Conservation (phyloP, 2,113 vertebrate genomes). For the Aviceda subcristata region DNA sequence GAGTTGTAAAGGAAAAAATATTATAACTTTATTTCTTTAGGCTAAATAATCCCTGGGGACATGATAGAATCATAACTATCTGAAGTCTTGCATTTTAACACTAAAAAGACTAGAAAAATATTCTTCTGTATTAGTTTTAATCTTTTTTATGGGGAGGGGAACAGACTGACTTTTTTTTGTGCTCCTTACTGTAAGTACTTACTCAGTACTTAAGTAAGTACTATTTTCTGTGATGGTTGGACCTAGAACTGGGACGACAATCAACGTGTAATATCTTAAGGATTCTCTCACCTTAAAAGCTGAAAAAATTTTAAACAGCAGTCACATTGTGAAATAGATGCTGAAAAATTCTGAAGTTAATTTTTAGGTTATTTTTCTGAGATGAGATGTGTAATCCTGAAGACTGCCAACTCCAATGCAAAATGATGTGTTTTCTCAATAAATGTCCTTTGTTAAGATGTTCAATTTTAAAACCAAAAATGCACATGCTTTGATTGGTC, state of each 20-base stretch:
- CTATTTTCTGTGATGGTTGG: background rate
- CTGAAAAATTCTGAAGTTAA: background rate
- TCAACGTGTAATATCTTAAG: background rate
- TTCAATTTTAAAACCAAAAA: background rate
- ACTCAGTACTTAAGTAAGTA: too few relatives aligned
- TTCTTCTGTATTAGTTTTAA: background rate
- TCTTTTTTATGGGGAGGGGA: background rate
- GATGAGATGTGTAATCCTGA: background rate
- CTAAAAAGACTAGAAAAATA: background rate
- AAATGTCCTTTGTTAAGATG: background rate
- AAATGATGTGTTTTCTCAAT: background rate
- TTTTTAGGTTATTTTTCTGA: background rate
- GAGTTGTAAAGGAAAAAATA: background rate
- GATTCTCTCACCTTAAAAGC: background rate
- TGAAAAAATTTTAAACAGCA: background rate
- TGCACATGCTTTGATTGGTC: background rate
- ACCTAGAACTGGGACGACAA: background rate
- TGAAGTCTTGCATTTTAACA: background rate
- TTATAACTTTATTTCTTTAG: background rate
- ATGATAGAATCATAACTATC: background rate
- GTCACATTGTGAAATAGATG: background rate
- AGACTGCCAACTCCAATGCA: background rate
- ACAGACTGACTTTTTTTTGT: background rate
- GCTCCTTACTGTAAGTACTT: background rate
- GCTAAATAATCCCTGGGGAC: background rate